Evolutionary conservation across 2,113 vertebrate species (phyloP), one percentile per base, ranked within the genome.

Genomic region (Callopanchax toddi): DNA sequence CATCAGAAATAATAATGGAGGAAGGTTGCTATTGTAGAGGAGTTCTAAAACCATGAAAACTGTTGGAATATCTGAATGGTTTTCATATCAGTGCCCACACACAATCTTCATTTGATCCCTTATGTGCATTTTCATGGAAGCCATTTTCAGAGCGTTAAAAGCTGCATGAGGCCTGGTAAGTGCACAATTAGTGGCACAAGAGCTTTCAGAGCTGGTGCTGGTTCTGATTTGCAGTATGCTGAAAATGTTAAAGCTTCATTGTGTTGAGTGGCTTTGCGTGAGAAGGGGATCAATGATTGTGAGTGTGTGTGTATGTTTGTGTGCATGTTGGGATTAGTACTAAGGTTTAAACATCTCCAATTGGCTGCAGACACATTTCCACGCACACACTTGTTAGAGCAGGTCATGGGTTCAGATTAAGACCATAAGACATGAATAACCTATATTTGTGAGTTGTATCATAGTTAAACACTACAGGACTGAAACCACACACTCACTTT

Each of bases 361-460:
- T 42, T 23, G 42, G 18, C 29, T 32, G 0, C 37, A 37, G 39
- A 60, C 52, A 63, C 34, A 66, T 51, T 32, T 60, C 9, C 52
- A 71, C 12, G 15, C 44, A 79, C 51, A 70, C 52, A 65, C 49
- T 71, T 72, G 58, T 20, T 37, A 71, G 69, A 61, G 58, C 54
- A 58, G 79, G 64, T 83, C 64, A 79, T 71, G 71, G 55, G 85
- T 84, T 82, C 65, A 83, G 81, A 86, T 82, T 86, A 90, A 75
- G 74, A 76, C 58, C 61, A 54, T 82, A 86, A 87, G 66, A 85
- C 81, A 80, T 56, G 76, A 49, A 76, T 88, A 89, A 89, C 65
- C 78, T 88, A 80, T 81, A 86, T 86, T 77, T 61, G 77, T 74
- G 42, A 42, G 60, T 71, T 76, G 25, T 60, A 78, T 32, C 29